phyloP scores from a whole-genome alignment of 2,113 vertebrate genomes.

The Okapia johnstoni region DNA sequence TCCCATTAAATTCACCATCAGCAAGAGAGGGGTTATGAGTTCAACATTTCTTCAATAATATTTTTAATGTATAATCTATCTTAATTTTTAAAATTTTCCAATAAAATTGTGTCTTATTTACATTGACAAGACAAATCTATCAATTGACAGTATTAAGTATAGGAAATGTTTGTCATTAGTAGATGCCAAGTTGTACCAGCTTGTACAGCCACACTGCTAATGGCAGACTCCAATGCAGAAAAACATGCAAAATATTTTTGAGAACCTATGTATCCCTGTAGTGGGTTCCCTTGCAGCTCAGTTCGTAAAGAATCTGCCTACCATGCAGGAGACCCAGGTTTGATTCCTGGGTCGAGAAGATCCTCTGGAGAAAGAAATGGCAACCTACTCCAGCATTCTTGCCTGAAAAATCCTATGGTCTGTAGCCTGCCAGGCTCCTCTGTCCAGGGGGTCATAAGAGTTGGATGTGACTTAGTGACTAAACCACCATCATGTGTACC shows the following conservation, averaged over 20 bases:
- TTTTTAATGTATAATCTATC: not conserved
- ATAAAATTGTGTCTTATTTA: not conserved
- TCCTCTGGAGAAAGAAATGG: not conserved
- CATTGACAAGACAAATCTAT: not conserved
- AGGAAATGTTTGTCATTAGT: not conserved
- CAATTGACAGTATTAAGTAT: not conserved
- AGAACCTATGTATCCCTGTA: not conserved
- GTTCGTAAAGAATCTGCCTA: not conserved
- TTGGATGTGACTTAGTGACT: not conserved
- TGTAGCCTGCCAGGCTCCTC: not conserved
- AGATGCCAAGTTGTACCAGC: not conserved
- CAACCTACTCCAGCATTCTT: not conserved
- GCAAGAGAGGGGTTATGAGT: not conserved
- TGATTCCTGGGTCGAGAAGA: not conserved
- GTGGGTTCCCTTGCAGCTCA: not conserved
- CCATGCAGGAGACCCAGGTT: not conserved
- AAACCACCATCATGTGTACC: not conserved
- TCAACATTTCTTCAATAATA: not conserved
- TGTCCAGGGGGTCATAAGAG: not conserved
- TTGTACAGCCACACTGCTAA: not conserved
- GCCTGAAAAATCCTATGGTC: not conserved
- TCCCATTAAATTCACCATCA: not conserved
- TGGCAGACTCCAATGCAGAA: accelerated
- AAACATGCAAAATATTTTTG: not conserved
- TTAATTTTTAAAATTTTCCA: not conserved